Conservation (phyloP, 2,113 vertebrate species). For the Oplegnathus fasciatus region DNA sequence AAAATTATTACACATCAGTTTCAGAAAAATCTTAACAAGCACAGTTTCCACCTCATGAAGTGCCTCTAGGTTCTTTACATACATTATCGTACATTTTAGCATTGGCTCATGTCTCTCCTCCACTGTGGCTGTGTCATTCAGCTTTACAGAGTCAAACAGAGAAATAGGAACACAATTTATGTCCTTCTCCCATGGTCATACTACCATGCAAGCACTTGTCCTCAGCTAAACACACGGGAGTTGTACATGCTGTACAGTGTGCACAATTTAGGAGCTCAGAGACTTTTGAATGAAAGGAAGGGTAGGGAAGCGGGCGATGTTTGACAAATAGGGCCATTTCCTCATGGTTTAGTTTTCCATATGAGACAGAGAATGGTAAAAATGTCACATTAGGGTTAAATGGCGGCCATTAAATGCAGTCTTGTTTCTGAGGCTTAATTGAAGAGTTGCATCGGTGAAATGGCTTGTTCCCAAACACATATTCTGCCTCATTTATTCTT, state of each 20-base stretch:
- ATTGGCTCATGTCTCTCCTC: neutral
- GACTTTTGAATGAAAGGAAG: slow-evolving; percentile 6
- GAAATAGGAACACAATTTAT: slow-evolving; percentile 20
- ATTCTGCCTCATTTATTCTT: slow-evolving; percentile 82
- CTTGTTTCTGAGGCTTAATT: slow-evolving; percentile 67
- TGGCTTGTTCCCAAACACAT: slow-evolving; percentile 67
- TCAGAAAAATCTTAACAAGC: slow-evolving; percentile 1
- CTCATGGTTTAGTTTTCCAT: slow-evolving; percentile 37
- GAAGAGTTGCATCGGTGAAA: slow-evolving; percentile 65
- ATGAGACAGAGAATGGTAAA: slow-evolving; percentile 39
- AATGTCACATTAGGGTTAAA: slow-evolving; percentile 62
- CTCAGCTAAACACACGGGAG: neutral
- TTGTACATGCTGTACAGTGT: neutral
- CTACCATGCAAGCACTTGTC: slow-evolving; percentile 4
- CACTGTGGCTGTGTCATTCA: neutral
- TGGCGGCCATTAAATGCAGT: slow-evolving; percentile 43
- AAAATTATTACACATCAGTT: neutral
- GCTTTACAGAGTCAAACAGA: slow-evolving; percentile 2
- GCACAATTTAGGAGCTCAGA: slow-evolving; percentile 14
- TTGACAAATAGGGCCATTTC: slow-evolving; percentile 43
- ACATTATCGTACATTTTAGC: neutral
- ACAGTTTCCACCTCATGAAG: slow-evolving; percentile 2
- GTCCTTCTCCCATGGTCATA: neutral
- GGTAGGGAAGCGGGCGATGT: neutral
- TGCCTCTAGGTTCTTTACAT: neutral